Conservation (phyloP, 2,113 vertebrate species). For the Poeciliopsis turrubarensis region DNA sequence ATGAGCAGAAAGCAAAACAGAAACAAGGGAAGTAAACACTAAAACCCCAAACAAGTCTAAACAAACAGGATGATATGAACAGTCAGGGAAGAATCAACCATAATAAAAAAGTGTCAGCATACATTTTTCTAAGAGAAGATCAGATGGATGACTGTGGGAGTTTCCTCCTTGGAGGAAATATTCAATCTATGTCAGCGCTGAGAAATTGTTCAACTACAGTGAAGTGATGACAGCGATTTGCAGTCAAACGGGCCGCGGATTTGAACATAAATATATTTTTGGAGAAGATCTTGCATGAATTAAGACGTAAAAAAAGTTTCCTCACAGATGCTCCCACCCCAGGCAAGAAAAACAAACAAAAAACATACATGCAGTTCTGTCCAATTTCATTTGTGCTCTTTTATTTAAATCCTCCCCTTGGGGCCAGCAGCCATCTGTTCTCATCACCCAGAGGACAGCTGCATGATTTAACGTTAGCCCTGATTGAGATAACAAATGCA, state of each 20-base stretch:
- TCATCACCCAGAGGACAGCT: conserved; percentile 25
- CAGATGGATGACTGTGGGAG: not conserved
- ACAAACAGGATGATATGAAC: not conserved
- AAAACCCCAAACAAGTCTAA: not conserved
- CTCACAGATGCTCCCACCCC: not conserved
- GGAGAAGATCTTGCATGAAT: conserved; percentile 16
- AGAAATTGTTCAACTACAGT: conserved; percentile 12
- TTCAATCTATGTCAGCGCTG: conserved; percentile 7
- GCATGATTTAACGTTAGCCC: conserved; percentile 38
- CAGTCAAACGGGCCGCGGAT: conserved; percentile 11
- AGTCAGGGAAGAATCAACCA: not conserved
- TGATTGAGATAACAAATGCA: conserved; percentile 22
- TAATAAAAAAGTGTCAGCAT: conserved; percentile 4
- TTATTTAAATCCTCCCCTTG: conserved; percentile 24
- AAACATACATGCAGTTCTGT: conserved; percentile 13
- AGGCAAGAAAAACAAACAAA: conserved; percentile 18
- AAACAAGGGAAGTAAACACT: conserved; percentile 10
- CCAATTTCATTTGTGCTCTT: conserved; percentile 24
- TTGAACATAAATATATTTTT: conserved; percentile 16
- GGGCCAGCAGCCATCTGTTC: conserved; percentile 56
- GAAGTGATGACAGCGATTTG: conserved; percentile 5
- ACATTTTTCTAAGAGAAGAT: not conserved
- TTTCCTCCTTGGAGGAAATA: not conserved
- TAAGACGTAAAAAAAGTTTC: conserved; percentile 22
- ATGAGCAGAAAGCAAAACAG: not conserved